Conservation (phyloP, 2,113 vertebrate species). For the Scatophagus argus region DNA sequence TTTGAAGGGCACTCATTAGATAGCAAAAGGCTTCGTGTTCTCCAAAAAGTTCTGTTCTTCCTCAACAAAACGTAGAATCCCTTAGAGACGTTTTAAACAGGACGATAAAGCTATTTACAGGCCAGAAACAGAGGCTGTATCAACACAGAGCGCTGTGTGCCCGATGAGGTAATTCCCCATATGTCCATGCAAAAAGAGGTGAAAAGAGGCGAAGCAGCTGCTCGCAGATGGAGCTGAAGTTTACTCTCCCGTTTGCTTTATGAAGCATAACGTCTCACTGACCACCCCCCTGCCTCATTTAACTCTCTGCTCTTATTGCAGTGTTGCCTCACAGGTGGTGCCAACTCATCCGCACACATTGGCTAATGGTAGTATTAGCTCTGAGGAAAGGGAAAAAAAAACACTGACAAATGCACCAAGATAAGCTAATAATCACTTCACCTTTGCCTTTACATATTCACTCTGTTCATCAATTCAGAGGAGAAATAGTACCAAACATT, state of each 20-base stretch:
- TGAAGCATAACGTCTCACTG: slow-evolving; percentile 48
- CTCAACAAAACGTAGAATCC: slow-evolving; percentile 33
- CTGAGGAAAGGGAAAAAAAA: slow-evolving; percentile 1
- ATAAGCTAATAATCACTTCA: slow-evolving; percentile 69
- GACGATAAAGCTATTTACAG: slow-evolving; percentile 58
- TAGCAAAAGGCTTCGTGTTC: neutral
- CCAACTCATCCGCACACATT: slow-evolving; percentile 49
- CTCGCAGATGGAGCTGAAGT: slow-evolving; percentile 57
- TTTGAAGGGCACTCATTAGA: neutral
- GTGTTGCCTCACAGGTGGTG: slow-evolving; percentile 14
- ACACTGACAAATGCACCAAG: slow-evolving; percentile 8
- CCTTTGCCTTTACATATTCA: slow-evolving; percentile 52
- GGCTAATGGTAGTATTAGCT: slow-evolving; percentile 44
- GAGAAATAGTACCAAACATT: slow-evolving; percentile 39
- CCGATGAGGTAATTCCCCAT: slow-evolving; percentile 67
- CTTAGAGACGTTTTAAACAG: slow-evolving; percentile 49
- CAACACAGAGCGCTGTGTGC: slow-evolving; percentile 48
- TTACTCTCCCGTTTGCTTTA: slow-evolving; percentile 60
- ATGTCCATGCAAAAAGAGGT: slow-evolving; percentile 49
- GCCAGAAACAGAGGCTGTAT: slow-evolving; percentile 60
- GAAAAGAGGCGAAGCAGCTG: slow-evolving; percentile 69
- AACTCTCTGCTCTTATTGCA: slow-evolving; percentile 30
- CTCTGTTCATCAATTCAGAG: slow-evolving; percentile 53
- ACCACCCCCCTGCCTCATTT: slow-evolving; percentile 60
- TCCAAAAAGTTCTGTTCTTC: slow-evolving; percentile 21